Base-by-base conservation (phyloP, 2,113 vertebrate species). In the Grantiella picta region DNA sequence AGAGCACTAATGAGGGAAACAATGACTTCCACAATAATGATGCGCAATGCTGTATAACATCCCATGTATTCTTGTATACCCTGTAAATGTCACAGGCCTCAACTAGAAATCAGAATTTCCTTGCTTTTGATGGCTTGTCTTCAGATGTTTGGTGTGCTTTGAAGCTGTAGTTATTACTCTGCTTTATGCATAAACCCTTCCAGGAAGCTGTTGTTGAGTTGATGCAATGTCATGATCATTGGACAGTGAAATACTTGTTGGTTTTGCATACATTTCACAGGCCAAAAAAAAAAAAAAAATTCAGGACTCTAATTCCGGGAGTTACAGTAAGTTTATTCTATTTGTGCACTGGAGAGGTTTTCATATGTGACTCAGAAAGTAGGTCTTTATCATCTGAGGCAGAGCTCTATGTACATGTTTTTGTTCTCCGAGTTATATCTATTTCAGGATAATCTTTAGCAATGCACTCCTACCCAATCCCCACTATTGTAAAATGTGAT, bases 11-110 rank as follows among this genome's bases (percentile, higher is more conserved):
- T 97, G 96, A 97, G 97, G 97, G 96, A 96, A 97, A 97, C 96
- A 97, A 97, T 97, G 95, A 97, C 97, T 97, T 97, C 94, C 89
- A 96, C 97, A 95, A 97, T 97, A 97, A 97, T 97, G 97, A 97
- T 97, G 95, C 94, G 35, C 96, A 95, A 93, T 96, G 89, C 96
- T 93, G 91, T 92, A 97, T 93, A 97, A 97, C 94, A 97, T 97
- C 96, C 97, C 96, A 95, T 95, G 96, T 96, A 88, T 95, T 97
- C 96, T 95, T 89, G 72, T 91, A 23, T 40, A 95, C 94, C 93
- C 90, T 79, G 88, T 90, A 97, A 97, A 97, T 96, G 96, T 96
- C 95, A 96, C 80, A 85, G 90, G 94, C 94, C 76, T 90, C 92
- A 95, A 83, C 90, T 68, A 49, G 93, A 82, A 93, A 97, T 94